Evolutionary conservation across 2,888 invertebrate genomes (phyloP).

Genomic region (Cephus rjabovi): DNA sequence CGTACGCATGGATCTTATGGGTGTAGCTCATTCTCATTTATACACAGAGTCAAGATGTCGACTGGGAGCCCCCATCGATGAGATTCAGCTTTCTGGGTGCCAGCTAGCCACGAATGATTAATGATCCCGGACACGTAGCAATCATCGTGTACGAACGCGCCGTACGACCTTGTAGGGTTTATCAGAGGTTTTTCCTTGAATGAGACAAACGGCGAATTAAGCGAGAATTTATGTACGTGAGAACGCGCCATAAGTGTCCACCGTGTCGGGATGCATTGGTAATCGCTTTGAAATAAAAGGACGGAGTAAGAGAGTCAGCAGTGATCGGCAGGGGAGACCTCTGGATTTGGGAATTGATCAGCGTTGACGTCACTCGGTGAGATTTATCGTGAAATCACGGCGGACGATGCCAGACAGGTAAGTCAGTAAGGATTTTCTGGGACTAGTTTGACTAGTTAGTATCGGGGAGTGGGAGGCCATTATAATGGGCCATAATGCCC

Average conservation of each 20-base stretch:
- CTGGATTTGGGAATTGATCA: not conserved
- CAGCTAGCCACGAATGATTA: slow-evolving; percentile 31
- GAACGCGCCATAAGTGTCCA: not conserved
- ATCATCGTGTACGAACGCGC: slow-evolving; percentile 9
- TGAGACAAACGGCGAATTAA: not conserved
- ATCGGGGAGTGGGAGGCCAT: not conserved
- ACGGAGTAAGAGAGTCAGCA: not conserved
- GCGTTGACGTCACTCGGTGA: not conserved
- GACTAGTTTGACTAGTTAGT: not conserved
- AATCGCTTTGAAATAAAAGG: not conserved
- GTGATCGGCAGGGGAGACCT: not conserved
- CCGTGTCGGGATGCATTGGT: not conserved
- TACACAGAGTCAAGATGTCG: not conserved
- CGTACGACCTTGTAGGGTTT: slow-evolving; percentile 33
- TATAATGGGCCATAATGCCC: not conserved
- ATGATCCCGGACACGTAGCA: slow-evolving; percentile 35
- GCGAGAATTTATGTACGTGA: slow-evolving; percentile 3
- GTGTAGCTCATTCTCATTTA: not conserved
- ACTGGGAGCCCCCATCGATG: slow-evolving; percentile 19
- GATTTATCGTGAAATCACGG: not conserved
- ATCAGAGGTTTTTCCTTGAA: slow-evolving; percentile 24
- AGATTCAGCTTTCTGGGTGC: slow-evolving; percentile 12
- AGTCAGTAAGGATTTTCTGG: not conserved
- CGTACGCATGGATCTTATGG: not conserved
- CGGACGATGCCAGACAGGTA: not conserved